phyloP scores from a whole-genome alignment of 1,140 invertebrate genomes.

The Dendroctonus ponderosae region DNA sequence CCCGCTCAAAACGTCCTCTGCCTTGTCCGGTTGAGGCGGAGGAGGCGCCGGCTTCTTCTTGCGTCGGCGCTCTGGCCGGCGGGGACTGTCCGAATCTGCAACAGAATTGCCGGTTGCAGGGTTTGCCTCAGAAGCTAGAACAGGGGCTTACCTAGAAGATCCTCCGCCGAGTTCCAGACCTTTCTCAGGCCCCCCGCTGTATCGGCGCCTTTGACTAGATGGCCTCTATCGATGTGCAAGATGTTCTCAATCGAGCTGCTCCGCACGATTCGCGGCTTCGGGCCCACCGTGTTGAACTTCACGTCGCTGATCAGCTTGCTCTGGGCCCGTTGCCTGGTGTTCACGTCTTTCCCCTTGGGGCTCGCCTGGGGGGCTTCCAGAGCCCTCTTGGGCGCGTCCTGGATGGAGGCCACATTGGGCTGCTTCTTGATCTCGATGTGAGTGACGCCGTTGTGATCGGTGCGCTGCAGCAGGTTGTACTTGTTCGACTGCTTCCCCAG shows the following conservation, averaged over 20 bases:
- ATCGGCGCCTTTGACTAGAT: constrained; percentile 37
- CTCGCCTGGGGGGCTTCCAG: constrained; percentile 10
- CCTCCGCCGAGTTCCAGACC: constrained; percentile 47
- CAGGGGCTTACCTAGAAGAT: constrained; percentile 37
- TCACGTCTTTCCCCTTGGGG: constrained; percentile 25
- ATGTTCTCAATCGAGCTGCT: constrained; percentile 41
- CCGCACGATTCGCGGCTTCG: constrained; percentile 28
- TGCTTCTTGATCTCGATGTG: constrained; percentile 50
- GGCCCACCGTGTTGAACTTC: constrained; percentile 17
- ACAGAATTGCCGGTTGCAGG: background rate
- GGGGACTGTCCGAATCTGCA: constrained; percentile 37
- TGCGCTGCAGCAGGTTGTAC: constrained; percentile 50
- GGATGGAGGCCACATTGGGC: constrained; percentile 47
- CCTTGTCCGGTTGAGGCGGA: constrained; percentile 33
- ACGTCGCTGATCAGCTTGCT: constrained; percentile 34
- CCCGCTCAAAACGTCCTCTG: constrained; percentile 42
- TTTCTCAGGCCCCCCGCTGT: constrained; percentile 38
- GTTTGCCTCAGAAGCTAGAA: no score
- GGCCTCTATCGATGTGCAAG: constrained; percentile 34
- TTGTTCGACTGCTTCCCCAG: constrained; percentile 19
- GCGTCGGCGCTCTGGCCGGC: constrained; percentile 43
- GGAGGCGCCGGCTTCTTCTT: constrained; percentile 44
- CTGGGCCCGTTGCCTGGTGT: constrained; percentile 36
- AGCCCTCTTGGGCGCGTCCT: constrained; percentile 21
- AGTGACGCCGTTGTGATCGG: constrained; percentile 51